Evolutionary conservation across 2,113 vertebrate species (phyloP), one percentile per base, ranked within the genome.

Genomic region (Xyliphius kryptos): DNA sequence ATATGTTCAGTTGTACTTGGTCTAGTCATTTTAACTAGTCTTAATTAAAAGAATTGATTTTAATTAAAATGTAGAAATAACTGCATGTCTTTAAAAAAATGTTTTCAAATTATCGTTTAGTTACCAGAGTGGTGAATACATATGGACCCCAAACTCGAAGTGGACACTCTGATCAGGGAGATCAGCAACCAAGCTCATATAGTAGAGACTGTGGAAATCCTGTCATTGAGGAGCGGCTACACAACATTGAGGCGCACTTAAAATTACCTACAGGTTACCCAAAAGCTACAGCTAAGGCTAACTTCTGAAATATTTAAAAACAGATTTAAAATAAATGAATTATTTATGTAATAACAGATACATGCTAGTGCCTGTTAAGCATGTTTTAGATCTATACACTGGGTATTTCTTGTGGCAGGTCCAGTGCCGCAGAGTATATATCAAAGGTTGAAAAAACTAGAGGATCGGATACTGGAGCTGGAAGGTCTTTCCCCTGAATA

Each of bases 401-500:
- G 26, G 26, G 26, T 32, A 2, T 32, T 32, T 32, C 1, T 32
- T 46, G 46, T 71, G 95, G 94, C 85, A 66, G 92, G 93, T 52
- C 96, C 96, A 0, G 91, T 98, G 53, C 95, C 96, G 56, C 75
- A 86, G 80, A 92, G 87, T 64, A 88, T 98, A 79, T 98, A 97
- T 85, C 93, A 93, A 77, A 89, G 96, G 74, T 89, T 97, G 71
- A 96, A 97, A 86, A 95, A 87, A 76, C 87, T 98, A 81, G 95
- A 98, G 83, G 91, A 98, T 85, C 93, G 91, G 76, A 95, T 98
- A 68, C 87, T 98, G 78, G 93, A 97, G 81, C 79, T 98, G 69
- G 96, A 98, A 89, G 95, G 96, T 71, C 88, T 97, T 72, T 98
- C 94, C 61, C 96, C 96, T 6, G 96, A 98, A 78, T 98, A 98